A percentile compares a stretch with the other conserved stretches of the same genome.
Evolutionary conservation across 2,888 invertebrate species (phyloP).

Genomic region (Phengaris alcon): DNA sequence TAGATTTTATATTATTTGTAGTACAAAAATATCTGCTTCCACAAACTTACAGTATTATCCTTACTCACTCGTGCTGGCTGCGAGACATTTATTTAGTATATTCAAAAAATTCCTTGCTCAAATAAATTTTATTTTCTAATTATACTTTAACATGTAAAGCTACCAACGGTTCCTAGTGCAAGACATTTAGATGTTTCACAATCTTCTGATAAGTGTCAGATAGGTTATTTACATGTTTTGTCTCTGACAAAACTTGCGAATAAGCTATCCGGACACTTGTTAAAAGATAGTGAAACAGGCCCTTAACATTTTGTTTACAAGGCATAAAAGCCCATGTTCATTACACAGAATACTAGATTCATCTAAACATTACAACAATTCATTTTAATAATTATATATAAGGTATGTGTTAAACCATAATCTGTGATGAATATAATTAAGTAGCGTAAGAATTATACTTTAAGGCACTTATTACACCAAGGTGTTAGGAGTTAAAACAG

Average conservation of each 20-base stretch:
- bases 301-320: not conserved
- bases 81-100: constrained; percentile 3
- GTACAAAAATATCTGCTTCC: constrained; percentile 7
- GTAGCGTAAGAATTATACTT: constrained; percentile 15
- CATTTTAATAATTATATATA: not conserved
- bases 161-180: not conserved
- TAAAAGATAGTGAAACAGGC: too few relatives aligned
- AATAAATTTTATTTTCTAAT: not conserved
- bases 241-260: too few relatives aligned
- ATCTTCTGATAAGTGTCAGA: too few relatives aligned
- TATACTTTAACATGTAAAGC: not conserved
- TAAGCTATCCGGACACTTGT: too few relatives aligned
- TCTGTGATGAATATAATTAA: constrained; percentile 24
- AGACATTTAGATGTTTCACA: not conserved
- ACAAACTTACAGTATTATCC: constrained; percentile 4
- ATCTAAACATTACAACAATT: not conserved
- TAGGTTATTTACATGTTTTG: too few relatives aligned
- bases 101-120: not conserved
- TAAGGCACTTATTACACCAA: constrained; percentile 16
- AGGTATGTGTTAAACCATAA: constrained; percentile 12
- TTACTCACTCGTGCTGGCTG: constrained; percentile 20
- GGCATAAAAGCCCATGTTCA: not conserved
- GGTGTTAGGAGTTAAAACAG: constrained; percentile 20
- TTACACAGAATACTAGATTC: not conserved
- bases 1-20: constrained; percentile 16